Evolutionary conservation across 2,113 vertebrate genomes (phyloP).

Genomic region (Castor canadensis): DNA sequence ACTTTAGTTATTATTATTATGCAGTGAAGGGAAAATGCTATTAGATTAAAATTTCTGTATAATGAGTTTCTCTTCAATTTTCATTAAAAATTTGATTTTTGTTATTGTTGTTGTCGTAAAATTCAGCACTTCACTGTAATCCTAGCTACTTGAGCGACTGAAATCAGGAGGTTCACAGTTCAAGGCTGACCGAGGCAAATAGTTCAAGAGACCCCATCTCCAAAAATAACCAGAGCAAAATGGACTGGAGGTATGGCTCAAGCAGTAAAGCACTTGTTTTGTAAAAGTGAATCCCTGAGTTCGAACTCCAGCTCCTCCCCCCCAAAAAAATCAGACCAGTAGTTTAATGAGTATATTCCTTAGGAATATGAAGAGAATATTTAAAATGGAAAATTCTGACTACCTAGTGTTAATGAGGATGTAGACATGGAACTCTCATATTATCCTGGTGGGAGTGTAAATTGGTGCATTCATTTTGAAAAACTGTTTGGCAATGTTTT

Average conservation of each 20-base stretch:
- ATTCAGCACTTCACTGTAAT: too few relatives aligned
- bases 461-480: neutral
- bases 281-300: too few relatives aligned
- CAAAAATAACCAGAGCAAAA: too few relatives aligned
- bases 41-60: slow-evolving; percentile 5
- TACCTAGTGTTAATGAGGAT: neutral
- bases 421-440: neutral
- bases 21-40: slow-evolving; percentile 16
- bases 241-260: too few relatives aligned
- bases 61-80: neutral
- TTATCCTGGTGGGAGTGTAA: neutral
- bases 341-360: slow-evolving; percentile 10
- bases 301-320: too few relatives aligned
- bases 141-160: too few relatives aligned
- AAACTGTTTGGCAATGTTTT: neutral
- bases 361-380: neutral
- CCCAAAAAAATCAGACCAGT: too few relatives aligned
- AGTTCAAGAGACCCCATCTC: too few relatives aligned
- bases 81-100: neutral
- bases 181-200: too few relatives aligned
- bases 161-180: too few relatives aligned
- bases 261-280: too few relatives aligned
- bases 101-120: neutral
- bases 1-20: neutral
- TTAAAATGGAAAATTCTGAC: neutral